These are phyloP conservation scores for Physella acuta DNA, from an alignment of 1,140 invertebrate species.

Conservation along the genomic window DNA sequence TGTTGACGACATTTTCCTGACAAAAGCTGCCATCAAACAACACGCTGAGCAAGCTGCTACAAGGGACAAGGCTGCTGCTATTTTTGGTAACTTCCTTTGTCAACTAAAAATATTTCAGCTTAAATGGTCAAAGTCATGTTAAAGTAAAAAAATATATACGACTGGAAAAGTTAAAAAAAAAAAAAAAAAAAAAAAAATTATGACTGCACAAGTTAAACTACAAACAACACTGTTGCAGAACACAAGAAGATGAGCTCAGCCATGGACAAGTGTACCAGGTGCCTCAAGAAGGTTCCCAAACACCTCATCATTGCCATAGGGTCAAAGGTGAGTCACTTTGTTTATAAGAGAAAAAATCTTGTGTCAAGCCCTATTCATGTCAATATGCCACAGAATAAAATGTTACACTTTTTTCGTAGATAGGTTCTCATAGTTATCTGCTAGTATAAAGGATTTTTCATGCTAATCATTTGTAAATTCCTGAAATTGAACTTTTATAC, in stretches of 20 bases:
- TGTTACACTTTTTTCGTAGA: too few species aligned
- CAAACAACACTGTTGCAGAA: slow-evolving; percentile 62
- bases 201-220: too few species aligned
- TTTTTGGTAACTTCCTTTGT: slow-evolving; percentile 59
- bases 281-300: slow-evolving; percentile 82
- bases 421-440: too few species aligned
- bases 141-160: too few species aligned
- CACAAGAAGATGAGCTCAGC: slow-evolving; percentile 70
- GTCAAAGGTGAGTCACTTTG: slow-evolving; percentile 65
- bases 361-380: too few species aligned
- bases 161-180: too few species aligned
- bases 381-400: too few species aligned
- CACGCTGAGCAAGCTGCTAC: slow-evolving; percentile 68
- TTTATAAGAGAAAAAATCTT: not conserved
- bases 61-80: slow-evolving; percentile 70
- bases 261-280: slow-evolving; percentile 79
- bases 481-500: slow-evolving; percentile 26
- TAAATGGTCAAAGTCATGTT: too few species aligned
- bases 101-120: too few species aligned
- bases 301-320: slow-evolving; percentile 84
- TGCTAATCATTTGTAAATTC: not conserved
- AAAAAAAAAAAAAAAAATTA: too few species aligned
- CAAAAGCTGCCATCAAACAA: slow-evolving; percentile 70
- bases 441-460: too few species aligned
- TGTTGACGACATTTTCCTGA: slow-evolving; percentile 85